These are phyloP conservation scores for Neomorphus geoffroyi DNA, from an alignment of 2,797 vertebrate genomes.

Conservation along the genomic window DNA sequence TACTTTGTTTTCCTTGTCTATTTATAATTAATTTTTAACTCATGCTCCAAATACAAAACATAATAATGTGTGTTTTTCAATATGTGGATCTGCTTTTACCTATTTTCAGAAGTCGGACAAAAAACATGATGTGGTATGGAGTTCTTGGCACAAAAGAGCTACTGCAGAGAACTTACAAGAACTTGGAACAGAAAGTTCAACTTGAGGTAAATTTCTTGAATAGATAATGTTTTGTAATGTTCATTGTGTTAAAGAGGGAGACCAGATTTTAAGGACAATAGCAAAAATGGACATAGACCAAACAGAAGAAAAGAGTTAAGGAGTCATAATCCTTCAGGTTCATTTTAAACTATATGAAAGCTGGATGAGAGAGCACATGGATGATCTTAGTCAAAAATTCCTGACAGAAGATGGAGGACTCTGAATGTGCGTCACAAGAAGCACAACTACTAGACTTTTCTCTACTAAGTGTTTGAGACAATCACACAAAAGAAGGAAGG, in stretches of 20 bases:
- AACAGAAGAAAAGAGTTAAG: background rate
- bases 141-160: conserved; percentile 96
- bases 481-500: background rate
- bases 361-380: background rate
- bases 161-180: conserved; percentile 96
- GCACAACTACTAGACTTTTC: background rate
- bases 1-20: background rate
- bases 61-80: background rate
- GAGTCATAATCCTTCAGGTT: background rate
- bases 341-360: background rate
- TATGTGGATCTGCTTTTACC: background rate
- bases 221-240: background rate
- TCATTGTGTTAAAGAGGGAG: background rate
- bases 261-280: background rate
- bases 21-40: background rate
- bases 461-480: background rate
- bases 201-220: conserved; percentile 85
- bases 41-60: background rate
- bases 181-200: conserved; percentile 97
- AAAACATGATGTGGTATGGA: conserved; percentile 99
- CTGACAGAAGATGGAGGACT: background rate
- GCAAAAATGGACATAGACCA: background rate
- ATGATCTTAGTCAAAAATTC: background rate
- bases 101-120: conserved; percentile 90
- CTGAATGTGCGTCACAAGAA: background rate